These are phyloP conservation scores for Redunca redunca DNA, from an alignment of 2,113 vertebrate species.

Conservation along the genomic window DNA sequence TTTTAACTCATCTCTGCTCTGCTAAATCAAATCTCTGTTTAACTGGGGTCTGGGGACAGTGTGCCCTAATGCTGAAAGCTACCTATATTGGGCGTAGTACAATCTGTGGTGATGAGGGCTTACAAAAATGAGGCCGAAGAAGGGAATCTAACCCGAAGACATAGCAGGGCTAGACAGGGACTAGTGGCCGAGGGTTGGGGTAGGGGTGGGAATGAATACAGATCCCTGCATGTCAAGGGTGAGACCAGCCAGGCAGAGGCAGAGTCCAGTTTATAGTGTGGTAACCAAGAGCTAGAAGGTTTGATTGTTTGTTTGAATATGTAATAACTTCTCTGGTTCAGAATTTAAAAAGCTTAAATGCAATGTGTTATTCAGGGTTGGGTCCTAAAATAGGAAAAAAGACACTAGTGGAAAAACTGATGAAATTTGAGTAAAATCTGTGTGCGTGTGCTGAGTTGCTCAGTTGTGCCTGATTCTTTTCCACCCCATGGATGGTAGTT, in stretches of 20 bases:
- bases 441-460: background rate
- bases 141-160: background rate
- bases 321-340: background rate
- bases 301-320: background rate
- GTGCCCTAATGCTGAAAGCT: background rate
- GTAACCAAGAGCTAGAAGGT: background rate
- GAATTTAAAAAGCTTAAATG: background rate
- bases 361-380: background rate
- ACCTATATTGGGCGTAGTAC: background rate
- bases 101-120: background rate
- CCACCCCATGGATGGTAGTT: background rate
- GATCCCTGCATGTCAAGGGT: background rate
- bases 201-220: background rate
- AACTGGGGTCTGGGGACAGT: background rate
- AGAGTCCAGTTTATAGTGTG: background rate
- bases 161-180: background rate
- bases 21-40: conserved; percentile 9
- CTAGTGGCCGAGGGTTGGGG: background rate
- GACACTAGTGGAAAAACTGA: background rate
- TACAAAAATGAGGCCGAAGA: background rate
- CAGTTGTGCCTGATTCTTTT: background rate
- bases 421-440: background rate
- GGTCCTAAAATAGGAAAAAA: background rate
- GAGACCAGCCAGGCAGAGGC: background rate
- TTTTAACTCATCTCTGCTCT: background rate